Base-by-base conservation (phyloP, 1,140 invertebrate species). In the Pteromalus puparum region DNA sequence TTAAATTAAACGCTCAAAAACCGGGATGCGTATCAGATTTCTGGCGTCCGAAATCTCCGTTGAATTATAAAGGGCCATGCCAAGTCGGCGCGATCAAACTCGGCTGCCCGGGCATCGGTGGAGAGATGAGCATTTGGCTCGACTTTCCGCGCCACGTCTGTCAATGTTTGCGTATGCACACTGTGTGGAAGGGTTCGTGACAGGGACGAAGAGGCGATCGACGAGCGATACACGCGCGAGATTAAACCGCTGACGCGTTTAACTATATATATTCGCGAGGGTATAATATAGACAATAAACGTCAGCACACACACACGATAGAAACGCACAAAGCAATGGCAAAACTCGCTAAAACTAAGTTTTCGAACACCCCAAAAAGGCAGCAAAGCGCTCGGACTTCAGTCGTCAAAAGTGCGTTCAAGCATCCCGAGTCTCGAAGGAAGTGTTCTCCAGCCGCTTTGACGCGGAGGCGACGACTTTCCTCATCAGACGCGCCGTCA, bases 371-470 rank as follows among this genome's bases (percentile, higher is more conserved):
- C 68, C 68, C 28, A 34, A 72, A 74, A 74, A 86, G 85, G 85
- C 76, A 87, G 94, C 93, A 78, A 96, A 95, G 91, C 94, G 95
- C 68, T 94, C 95, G 83, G 94, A 95, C 87, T 95, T 96, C 89
- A 95, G 95, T 88, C 93, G 95, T 38, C 92, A 95, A 65, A 95
- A 95, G 89, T 94, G 95, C 65, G 94, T 95, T 74, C 94, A 95
- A 85, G 95, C 95, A 85, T 92, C 94, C 73, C 95, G 95, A 90
- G 93, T 96, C 80, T 94, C 93, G 24, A 95, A 95, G 90, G 95
- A 96, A 87, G 93, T 96, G 42, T 93, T 94, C 77, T 92, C 93
- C 26, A 94, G 94, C 87, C 94, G 93, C 89, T 90, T 94, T 87
- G 90, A 94, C 83, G 92, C 90, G 26, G 82, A 93, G 91, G 88